phyloP scores from a whole-genome alignment of 2,888 invertebrate genomes.

The Colletes collaris region DNA sequence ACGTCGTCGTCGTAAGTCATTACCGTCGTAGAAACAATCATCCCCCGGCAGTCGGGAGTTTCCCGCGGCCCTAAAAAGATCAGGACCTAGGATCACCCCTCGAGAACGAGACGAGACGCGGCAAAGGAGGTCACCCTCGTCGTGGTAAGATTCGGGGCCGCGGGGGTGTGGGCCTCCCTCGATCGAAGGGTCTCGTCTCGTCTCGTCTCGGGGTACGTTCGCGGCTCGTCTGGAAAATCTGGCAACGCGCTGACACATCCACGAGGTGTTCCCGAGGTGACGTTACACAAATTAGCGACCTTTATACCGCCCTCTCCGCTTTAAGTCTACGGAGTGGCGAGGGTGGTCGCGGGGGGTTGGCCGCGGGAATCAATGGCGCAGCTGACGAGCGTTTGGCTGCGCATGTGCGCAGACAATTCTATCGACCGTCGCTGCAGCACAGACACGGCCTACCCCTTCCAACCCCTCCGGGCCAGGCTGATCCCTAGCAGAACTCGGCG shows the following conservation, averaged over 20 bases:
- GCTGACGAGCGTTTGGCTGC: conserved; percentile 79
- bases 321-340: conserved; percentile 76
- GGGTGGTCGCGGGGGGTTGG: conserved; percentile 35
- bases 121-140: conserved; percentile 55
- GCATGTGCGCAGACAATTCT: conserved; percentile 82
- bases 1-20: conserved; percentile 16
- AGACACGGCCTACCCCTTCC: conserved; percentile 80
- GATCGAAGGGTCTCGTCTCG: conserved; percentile 34
- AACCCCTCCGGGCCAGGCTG: conserved; percentile 65
- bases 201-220: conserved; percentile 13
- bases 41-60: neutral
- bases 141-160: too few relatives aligned
- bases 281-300: conserved; percentile 74
- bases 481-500: conserved; percentile 68
- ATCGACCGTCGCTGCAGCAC: conserved; percentile 81
- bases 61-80: conserved; percentile 22
- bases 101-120: conserved; percentile 33
- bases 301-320: conserved; percentile 78
- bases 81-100: conserved; percentile 37
- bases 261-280: conserved; percentile 43
- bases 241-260: conserved; percentile 39
- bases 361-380: conserved; percentile 81
- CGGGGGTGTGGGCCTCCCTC: neutral
- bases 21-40: conserved; percentile 28
- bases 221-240: conserved; percentile 47